Percentiles rank a stretch among this genome's conserved stretches.
phyloP scores from a whole-genome alignment of 1,140 invertebrate genomes.

The Ceratitis capitata region DNA sequence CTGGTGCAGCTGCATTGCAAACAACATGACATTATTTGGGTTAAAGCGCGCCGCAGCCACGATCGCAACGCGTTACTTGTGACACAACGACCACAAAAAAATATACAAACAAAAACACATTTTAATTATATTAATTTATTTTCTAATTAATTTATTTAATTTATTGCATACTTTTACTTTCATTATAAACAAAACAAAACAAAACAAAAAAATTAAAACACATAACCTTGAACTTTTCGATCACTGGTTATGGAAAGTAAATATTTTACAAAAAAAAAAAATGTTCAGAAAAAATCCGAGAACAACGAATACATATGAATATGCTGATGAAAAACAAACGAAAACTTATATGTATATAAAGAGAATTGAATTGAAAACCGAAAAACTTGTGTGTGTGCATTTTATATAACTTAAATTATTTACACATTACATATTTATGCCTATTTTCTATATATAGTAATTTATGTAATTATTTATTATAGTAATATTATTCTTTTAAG shows the following conservation, averaged over 20 bases:
- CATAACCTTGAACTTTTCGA: neutral
- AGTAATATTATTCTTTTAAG: constrained; percentile 31
- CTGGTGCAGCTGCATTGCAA: neutral
- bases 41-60: neutral
- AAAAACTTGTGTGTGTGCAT: constrained; percentile 32
- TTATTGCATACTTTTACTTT: neutral
- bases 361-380: neutral
- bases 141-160: constrained; percentile 34
- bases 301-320: neutral
- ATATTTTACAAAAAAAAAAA: neutral
- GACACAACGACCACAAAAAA: neutral
- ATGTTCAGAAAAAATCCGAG: neutral
- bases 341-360: constrained; percentile 21
- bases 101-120: neutral
- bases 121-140: constrained; percentile 34
- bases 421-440: neutral
- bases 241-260: neutral
- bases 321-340: neutral
- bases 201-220: neutral
- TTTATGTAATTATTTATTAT: constrained; percentile 1
- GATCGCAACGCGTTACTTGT: neutral
- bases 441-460: neutral
- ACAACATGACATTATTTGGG: neutral
- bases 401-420: constrained; percentile 7
- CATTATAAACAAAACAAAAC: neutral